Percentiles rank a stretch among this genome's conserved stretches.
These are phyloP conservation scores for Heliothis peltigera DNA, from an alignment of 2,888 invertebrate genomes.

Conservation along the genomic window DNA sequence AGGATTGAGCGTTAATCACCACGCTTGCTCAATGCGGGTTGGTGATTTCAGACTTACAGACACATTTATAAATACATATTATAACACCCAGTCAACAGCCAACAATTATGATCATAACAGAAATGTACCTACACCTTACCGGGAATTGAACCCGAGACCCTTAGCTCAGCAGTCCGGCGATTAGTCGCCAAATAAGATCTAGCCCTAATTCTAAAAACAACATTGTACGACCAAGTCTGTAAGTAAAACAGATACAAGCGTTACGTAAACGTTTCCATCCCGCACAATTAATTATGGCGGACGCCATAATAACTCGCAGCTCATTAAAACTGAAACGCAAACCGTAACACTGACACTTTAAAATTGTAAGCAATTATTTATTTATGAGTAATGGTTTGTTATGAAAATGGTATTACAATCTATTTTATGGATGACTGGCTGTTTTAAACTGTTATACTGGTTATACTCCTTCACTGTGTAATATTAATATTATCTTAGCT, in stretches of 20 bases:
- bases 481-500: too few relatives aligned
- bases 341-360: conserved; percentile 63
- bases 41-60: too few relatives aligned
- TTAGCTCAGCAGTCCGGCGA: too few relatives aligned
- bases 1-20: too few relatives aligned
- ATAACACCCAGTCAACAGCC: too few relatives aligned
- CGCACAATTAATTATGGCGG: conserved; percentile 57
- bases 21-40: too few relatives aligned
- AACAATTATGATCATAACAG: too few relatives aligned
- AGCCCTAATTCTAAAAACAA: conserved; percentile 1
- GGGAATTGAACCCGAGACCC: too few relatives aligned
- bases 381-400: conserved; percentile 56
- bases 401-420: conserved; percentile 37
- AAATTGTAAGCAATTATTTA: conserved; percentile 63
- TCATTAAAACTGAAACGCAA: conserved; percentile 65
- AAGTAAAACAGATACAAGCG: conserved; percentile 40
- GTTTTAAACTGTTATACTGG: background rate
- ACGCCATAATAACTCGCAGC: conserved; percentile 57
- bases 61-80: too few relatives aligned
- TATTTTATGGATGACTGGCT: conserved; percentile 13
- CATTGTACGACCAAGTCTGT: conserved; percentile 20
- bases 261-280: conserved; percentile 55
- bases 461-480: background rate
- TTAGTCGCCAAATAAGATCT: conserved; percentile 2
- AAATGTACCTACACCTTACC: too few relatives aligned